These are phyloP conservation scores for Indicator maculatus DNA, from an alignment of 2,113 vertebrate species.

Conservation along the genomic window DNA sequence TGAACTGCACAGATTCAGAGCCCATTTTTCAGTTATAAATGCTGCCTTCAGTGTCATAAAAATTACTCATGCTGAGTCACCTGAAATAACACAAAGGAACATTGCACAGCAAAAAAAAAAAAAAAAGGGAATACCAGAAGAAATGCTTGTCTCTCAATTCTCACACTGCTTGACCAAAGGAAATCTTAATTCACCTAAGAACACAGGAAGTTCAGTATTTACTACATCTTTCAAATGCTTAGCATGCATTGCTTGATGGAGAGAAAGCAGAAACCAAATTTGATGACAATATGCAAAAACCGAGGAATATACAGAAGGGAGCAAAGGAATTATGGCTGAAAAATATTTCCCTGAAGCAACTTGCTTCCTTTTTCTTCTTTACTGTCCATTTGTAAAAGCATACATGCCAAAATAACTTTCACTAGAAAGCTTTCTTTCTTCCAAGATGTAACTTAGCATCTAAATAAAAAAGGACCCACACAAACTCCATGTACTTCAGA, in stretches of 20 bases:
- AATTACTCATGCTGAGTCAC: background rate
- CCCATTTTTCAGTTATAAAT: background rate
- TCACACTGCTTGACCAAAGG: background rate
- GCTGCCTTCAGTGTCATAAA: background rate
- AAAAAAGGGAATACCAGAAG: background rate
- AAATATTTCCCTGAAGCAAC: background rate
- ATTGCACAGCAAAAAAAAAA: background rate
- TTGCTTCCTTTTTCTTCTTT: background rate
- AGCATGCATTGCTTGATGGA: background rate
- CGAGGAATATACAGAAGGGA: background rate
- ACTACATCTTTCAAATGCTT: background rate
- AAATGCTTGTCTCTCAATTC: background rate
- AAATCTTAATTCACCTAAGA: background rate
- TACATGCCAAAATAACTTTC: background rate
- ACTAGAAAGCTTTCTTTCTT: background rate
- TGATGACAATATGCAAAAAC: background rate
- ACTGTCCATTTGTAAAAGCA: background rate
- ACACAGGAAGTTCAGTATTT: background rate
- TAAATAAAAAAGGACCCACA: background rate
- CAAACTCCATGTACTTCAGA: background rate
- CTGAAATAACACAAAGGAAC: background rate
- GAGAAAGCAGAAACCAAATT: background rate
- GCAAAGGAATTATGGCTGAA: background rate
- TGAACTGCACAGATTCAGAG: background rate
- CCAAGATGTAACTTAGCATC: background rate